Base-by-base conservation (phyloP, 2,113 vertebrate species). In the Bothrops jararaca region DNA sequence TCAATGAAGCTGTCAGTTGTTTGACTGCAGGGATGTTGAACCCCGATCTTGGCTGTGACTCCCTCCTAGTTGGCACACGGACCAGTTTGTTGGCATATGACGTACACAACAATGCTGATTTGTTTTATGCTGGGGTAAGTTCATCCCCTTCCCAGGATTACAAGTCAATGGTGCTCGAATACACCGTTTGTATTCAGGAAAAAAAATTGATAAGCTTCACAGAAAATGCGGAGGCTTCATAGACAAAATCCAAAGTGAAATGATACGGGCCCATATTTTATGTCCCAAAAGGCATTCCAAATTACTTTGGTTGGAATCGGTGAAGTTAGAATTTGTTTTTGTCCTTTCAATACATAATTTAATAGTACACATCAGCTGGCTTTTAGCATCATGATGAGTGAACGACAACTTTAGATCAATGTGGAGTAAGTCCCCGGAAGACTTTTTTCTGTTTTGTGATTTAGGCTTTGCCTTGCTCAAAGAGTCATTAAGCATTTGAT, bases 31-130 rank as follows among this genome's bases (percentile, higher is more conserved):
- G 99, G 6, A 89, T 95, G 2, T 91, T 99, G 94, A 98, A 98
- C 88, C 98, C 99, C 15, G 97, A 97, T 86, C 98, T 98, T 50
- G 97, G 97, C 7, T 98, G 97, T 74, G 98, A 99, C 95, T 97
- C 98, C 1, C 98, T 99, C 20, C 96, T 99, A 58, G 98, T 99
- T 91, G 99, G 99, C 90, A 99, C 99, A 3, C 98, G 99, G 95
- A 99, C 98, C 56, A 99, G 98, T 95, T 98, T 99, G 90, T 95
- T 99, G 97, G 99, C 99, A 56, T 99, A 99, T 0, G 98, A 99
- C 89, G 98, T 99, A 24, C 98, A 99, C 93, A 98, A 99, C 95
- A 99, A 99, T 92, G 97, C 99, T 0, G 99, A 99, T 95, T 96
- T 99, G 90, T 99, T 99, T 96, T 99, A 99, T 97, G 98, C 97